Conservation (phyloP, 2,888 invertebrate species). For the Patella caerulea region DNA sequence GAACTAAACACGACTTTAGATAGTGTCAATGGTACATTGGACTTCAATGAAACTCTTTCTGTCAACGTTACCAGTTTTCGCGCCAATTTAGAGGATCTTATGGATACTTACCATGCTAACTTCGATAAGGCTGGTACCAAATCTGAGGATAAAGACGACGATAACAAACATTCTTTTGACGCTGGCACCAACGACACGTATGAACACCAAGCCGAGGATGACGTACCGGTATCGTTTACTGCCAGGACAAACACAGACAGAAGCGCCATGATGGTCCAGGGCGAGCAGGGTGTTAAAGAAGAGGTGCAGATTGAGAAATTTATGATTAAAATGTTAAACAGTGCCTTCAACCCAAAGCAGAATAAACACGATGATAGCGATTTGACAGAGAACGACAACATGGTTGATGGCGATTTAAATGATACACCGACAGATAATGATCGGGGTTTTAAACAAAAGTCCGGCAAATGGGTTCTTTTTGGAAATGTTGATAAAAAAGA, state of each 20-base stretch:
- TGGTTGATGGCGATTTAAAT: background rate
- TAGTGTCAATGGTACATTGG: background rate
- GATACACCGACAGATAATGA: background rate
- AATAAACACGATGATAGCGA: background rate
- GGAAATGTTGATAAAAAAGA: conserved; percentile 2
- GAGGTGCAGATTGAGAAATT: conserved; percentile 34
- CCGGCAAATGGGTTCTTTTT: background rate
- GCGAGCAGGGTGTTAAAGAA: conserved; percentile 19
- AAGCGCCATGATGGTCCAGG: conserved; percentile 10
- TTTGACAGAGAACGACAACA: background rate
- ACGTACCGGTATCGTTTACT: background rate
- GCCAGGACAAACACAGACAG: conserved; percentile 6
- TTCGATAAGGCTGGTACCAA: background rate
- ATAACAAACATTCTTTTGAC: background rate
- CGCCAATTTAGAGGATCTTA: background rate
- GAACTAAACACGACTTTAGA: background rate
- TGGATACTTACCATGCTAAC: background rate
- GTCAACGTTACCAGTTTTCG: conserved; percentile 5
- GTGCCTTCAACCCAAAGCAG: conserved; percentile 20
- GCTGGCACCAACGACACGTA: background rate
- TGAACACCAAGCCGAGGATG: background rate
- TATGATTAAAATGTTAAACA: conserved; percentile 32
- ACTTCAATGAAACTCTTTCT: background rate
- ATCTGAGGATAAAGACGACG: background rate
- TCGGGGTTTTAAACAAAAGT: background rate